Conservation (phyloP, 2,888 invertebrate genomes). For the Coronaproctus castanopsis region DNA sequence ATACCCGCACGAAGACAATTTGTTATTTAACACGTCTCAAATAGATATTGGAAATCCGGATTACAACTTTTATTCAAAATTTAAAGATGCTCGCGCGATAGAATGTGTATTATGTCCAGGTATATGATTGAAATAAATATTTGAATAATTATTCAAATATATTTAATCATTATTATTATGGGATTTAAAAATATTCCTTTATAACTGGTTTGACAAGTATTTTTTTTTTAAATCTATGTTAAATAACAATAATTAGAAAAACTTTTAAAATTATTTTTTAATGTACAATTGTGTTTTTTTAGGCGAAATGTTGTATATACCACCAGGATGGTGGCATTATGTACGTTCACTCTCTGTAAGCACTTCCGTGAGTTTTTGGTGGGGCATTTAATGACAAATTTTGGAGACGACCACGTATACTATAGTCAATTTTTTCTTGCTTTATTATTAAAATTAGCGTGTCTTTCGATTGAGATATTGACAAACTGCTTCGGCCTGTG, state of each 20-base stretch:
- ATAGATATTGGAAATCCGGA: constrained; percentile 68
- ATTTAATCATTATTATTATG: not conserved
- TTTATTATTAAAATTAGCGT: too few relatives aligned
- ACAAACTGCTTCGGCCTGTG: too few relatives aligned
- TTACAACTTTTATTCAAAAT: constrained; percentile 47
- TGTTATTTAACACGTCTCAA: constrained; percentile 76
- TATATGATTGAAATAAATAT: constrained; percentile 11
- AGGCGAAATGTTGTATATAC: constrained; percentile 86
- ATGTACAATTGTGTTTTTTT: too few relatives aligned
- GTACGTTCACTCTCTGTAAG: constrained; percentile 70
- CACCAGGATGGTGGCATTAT: constrained; percentile 94
- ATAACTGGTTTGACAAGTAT: too few relatives aligned
- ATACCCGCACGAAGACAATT: constrained; percentile 56
- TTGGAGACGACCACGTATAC: too few relatives aligned
- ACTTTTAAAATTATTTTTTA: too few relatives aligned
- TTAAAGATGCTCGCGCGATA: constrained; percentile 38
- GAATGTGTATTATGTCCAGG: constrained; percentile 46
- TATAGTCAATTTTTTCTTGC: too few relatives aligned
- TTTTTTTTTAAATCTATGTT: too few relatives aligned
- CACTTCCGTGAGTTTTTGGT: constrained; percentile 97
- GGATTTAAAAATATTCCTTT: constrained; percentile 2
- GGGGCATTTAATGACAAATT: constrained; percentile 32
- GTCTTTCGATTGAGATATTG: too few relatives aligned
- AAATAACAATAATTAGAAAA: too few relatives aligned
- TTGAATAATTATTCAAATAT: not conserved